Conservation (phyloP, 1,140 invertebrate genomes). For the Amphibalanus amphitrite region DNA sequence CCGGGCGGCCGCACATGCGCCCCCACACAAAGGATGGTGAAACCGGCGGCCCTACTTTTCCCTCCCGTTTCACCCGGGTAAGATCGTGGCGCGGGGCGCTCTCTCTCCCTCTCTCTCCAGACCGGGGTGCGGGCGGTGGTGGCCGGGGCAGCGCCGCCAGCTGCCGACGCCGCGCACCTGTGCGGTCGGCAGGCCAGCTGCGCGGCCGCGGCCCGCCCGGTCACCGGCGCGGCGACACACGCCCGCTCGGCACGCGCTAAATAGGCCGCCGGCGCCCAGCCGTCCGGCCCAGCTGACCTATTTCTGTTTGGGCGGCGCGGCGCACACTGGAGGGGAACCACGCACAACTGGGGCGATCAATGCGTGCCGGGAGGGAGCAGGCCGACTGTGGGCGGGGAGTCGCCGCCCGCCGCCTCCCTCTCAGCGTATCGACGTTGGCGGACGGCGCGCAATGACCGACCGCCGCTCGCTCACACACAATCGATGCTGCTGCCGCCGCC, state of each 20-base stretch:
- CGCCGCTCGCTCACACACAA: neutral
- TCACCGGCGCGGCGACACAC: too few species aligned
- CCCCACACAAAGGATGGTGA: neutral
- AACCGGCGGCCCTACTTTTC: neutral
- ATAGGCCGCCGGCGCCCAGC: neutral
- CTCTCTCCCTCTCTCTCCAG: neutral
- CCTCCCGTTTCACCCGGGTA: neutral
- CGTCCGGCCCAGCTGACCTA: neutral
- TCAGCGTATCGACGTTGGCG: neutral
- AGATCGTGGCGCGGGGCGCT: neutral
- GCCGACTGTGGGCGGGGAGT: neutral
- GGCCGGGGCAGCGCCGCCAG: neutral
- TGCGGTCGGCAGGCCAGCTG: neutral
- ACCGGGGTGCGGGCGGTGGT: neutral
- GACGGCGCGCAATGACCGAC: too few species aligned
- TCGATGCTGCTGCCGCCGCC: neutral
- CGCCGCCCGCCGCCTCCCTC: neutral
- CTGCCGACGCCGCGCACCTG: neutral
- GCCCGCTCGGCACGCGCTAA: neutral
- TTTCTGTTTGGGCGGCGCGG: neutral
- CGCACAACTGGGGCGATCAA: neutral
- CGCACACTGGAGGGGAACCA: neutral
- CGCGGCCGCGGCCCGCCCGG: too few species aligned
- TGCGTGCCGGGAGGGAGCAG: neutral
- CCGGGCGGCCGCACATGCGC: neutral